Evolutionary conservation across 2,113 vertebrate species (phyloP), one percentile per base, ranked within the genome.

Genomic region (Oryzias woworae): DNA sequence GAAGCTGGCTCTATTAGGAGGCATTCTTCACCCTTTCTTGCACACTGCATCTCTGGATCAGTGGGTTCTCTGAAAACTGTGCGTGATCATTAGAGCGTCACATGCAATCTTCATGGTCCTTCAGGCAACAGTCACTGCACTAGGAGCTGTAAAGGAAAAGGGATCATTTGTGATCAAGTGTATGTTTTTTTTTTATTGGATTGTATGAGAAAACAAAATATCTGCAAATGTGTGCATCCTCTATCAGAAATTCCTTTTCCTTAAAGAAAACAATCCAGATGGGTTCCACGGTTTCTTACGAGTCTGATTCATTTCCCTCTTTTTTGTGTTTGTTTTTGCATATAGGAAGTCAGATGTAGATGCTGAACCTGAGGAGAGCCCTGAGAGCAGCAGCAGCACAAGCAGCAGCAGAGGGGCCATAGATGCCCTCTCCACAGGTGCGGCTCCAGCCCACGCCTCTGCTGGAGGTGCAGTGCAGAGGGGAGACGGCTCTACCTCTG

Each of bases 331-430:
- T 74, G 22, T 75, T 1, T 59, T 12, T 83, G 43, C 46, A 36
- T 88, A 53, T 61, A 91, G 90, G 81, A 90, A 87, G 74, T 79
- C 85, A 68, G 85, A 77, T 75, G 70, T 88, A 77, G 83, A 92
- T 80, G 88, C 79, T 68, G 87, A 92, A 55, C 84, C 88, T 70
- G 82, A 87, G 53, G 85, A 84, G 73, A 89, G 80, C 41, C 89
- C 86, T 65, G 89, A 76, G 31, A 89, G 86, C 80, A 89, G 83
- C 77, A 78, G 96, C 70, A 93, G 92, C 51, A 91, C 95, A 71
- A 93, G 91, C 41, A 91, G 95, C 88, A 97, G 96, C 89, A 96
- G 94, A 63, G 93, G 94, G 92, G 95, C 95, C 66, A 93, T 95
- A 80, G 94, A 98, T 89, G 94, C 90, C 62, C 93, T 95, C 72